Conservation (phyloP, 2,888 invertebrate genomes). For the Smittia aterrima region DNA sequence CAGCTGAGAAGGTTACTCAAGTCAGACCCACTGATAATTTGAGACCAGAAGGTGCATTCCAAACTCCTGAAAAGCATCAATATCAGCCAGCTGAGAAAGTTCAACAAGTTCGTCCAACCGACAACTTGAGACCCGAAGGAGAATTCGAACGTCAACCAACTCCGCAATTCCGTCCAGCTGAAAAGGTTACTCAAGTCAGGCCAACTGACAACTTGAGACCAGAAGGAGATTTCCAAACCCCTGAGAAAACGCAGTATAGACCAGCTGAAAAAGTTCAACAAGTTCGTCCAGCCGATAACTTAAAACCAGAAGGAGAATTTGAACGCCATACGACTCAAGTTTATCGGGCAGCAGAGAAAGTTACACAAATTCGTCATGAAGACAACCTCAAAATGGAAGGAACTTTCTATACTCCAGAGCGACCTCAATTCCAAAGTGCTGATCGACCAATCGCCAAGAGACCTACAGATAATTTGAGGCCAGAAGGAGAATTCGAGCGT, state of each 20-base stretch:
- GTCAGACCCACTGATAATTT: constrained; percentile 63
- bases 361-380: constrained; percentile 48
- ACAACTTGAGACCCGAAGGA: constrained; percentile 61
- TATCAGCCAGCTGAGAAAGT: constrained; percentile 53
- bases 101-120: constrained; percentile 55
- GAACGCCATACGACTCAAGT: constrained; percentile 47
- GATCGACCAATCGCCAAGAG: constrained; percentile 50
- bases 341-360: constrained; percentile 50
- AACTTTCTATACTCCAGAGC: constrained; percentile 53
- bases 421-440: constrained; percentile 48
- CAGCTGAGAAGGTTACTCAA: constrained; percentile 54
- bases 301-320: constrained; percentile 60
- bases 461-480: constrained; percentile 55
- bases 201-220: constrained; percentile 62
- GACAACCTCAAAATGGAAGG: constrained; percentile 61
- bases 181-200: constrained; percentile 54
- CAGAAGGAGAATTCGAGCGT: constrained; percentile 60
- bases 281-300: constrained; percentile 58
- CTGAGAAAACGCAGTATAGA: constrained; percentile 50
- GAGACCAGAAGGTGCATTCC: constrained; percentile 51
- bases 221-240: constrained; percentile 52
- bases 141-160: constrained; percentile 53
- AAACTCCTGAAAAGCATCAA: constrained; percentile 50
- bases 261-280: constrained; percentile 54
- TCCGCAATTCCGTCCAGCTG: constrained; percentile 55